Conservation (phyloP, 2,113 vertebrate genomes). For the Oplegnathus fasciatus region DNA sequence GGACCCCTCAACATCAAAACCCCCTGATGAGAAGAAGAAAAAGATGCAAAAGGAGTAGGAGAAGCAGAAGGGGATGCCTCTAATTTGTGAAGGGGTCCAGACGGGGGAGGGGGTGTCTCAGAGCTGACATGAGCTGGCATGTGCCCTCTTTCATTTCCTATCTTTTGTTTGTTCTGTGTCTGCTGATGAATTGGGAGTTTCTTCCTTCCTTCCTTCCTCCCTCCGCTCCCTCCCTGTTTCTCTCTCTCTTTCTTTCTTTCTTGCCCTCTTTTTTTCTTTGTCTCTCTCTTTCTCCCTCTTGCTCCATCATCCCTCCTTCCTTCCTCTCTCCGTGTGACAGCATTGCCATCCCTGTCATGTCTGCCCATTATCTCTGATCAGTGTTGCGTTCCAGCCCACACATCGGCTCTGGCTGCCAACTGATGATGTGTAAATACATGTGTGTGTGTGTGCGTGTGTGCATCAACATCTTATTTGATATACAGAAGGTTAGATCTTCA, state of each 20-base stretch:
- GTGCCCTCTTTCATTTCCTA: constrained; percentile 74
- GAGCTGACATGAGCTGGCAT: constrained; percentile 69
- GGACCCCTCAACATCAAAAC: constrained; percentile 33
- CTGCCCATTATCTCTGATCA: constrained; percentile 76
- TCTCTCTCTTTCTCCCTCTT: constrained; percentile 30
- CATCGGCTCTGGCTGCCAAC: constrained; percentile 41
- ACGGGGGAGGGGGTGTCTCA: constrained; percentile 61
- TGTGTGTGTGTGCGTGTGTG: not conserved
- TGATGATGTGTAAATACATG: constrained; percentile 23
- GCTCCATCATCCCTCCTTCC: constrained; percentile 41
- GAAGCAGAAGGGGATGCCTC: constrained; percentile 60
- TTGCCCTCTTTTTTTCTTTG: constrained; percentile 12
- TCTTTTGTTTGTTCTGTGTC: constrained; percentile 74
- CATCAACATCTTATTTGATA: constrained; percentile 48
- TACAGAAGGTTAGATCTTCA: constrained; percentile 5
- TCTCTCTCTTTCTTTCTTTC: constrained; percentile 1
- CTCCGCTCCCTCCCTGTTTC: constrained; percentile 4
- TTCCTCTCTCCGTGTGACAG: constrained; percentile 49
- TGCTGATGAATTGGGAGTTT: constrained; percentile 69
- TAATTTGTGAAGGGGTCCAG: constrained; percentile 62
- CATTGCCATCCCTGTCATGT: constrained; percentile 65
- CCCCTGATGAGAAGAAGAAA: constrained; percentile 40
- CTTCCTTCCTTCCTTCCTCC: constrained; percentile 53
- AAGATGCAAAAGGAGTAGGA: constrained; percentile 14
- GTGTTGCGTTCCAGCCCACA: constrained; percentile 59